Evolutionary conservation across 1,140 invertebrate genomes (phyloP), one percentile per base, ranked within the genome.

Genomic region (Heliothis subflexa): DNA sequence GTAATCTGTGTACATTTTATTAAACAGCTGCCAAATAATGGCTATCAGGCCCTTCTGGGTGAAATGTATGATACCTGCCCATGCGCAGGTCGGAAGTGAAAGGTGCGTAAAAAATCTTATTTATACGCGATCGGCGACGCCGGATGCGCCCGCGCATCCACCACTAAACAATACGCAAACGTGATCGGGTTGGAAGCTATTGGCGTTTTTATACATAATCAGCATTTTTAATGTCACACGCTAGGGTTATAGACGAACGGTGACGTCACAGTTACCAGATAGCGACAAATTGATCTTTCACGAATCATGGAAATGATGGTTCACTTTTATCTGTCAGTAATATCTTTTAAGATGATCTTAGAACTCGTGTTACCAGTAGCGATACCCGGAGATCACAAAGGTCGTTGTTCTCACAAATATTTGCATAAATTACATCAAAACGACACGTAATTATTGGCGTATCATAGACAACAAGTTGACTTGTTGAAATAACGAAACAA

Each of bases 21-120:
- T 21, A 75, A 77, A 80, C 88, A 90, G 85, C 88, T 90, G 89
- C 79, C 85, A 76, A 83, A 84, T 81, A 82, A 84, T 76, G 80
- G 64, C 62, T 82, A 84, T 81, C 79, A 76, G 81, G 45, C 79
- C 82, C 81, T 81, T 83, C 79, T 78, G 68, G 76, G 81, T 79
- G 83, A 81, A 81, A 85, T 82, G 81, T 75, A 40, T 79, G 86
- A 86, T 90, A 90, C 86, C 84, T 89, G 88, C 83, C 83, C 83
- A 73, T n/a, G 77, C 82, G 78, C 86, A 86, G 89, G 84, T 87
- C 89, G 90, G 89, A 91, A 90, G 90, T 89, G 89, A 92, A 92
- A 92, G 90, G 88, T 86, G 83, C 72, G 79, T 85, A 91, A 91
- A 90, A 91, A 90, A 86, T 82, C 75, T 78, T 83, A 83, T 86